phyloP scores from a whole-genome alignment of 2,113 vertebrate genomes.

The Hydrochoerus hydrochaeris region DNA sequence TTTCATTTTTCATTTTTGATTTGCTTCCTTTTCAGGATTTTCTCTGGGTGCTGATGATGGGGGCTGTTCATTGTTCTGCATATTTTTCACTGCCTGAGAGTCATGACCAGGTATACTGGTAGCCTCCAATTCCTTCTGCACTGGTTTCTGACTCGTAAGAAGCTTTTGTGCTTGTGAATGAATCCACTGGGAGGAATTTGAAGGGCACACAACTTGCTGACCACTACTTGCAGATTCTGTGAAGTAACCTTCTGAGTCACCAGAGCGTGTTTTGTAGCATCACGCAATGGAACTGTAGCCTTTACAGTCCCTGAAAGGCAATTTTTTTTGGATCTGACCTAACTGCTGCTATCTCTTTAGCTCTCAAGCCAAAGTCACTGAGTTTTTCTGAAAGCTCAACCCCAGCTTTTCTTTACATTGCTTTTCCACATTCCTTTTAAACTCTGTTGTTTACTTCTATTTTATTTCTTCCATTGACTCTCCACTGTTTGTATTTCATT shows the following conservation, averaged over 20 bases:
- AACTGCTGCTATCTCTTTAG: neutral
- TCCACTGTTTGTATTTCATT: neutral
- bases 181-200: constrained; percentile 89
- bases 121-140: constrained; percentile 60
- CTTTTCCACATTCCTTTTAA: neutral
- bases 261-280: constrained; percentile 89
- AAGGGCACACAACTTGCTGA: constrained; percentile 86
- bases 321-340: neutral
- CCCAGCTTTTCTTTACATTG: neutral
- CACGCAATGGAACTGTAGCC: constrained; percentile 58
- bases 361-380: neutral
- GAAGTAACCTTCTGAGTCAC: constrained; percentile 77
- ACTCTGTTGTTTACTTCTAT: neutral
- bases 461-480: neutral
- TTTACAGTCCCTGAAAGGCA: constrained; percentile 57
- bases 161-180: constrained; percentile 77
- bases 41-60: constrained; percentile 71
- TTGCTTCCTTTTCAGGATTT: constrained; percentile 76
- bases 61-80: constrained; percentile 71
- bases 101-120: neutral
- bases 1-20: constrained; percentile 78
- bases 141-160: constrained; percentile 67
- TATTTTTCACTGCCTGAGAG: constrained; percentile 27
- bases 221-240: constrained; percentile 70
- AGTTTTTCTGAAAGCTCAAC: neutral